phyloP scores from a whole-genome alignment of 2,113 vertebrate genomes.

The Ictalurus furcatus region DNA sequence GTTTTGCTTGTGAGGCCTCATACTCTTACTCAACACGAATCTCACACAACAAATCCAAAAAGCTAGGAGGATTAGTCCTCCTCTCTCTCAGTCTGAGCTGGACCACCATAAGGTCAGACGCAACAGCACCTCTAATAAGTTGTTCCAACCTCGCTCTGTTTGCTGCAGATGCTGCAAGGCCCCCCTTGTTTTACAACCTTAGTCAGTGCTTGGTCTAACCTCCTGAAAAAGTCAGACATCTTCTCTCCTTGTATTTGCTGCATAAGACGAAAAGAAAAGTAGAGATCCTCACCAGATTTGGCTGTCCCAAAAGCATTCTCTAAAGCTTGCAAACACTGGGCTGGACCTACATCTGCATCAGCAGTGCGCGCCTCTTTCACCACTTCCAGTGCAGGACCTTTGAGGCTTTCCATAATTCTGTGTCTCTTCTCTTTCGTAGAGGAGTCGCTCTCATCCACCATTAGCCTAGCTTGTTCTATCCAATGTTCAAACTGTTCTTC shows the following conservation, averaged over 20 bases:
- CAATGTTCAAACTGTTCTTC: conserved; percentile 30
- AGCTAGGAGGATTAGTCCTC: neutral
- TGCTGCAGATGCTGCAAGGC: neutral
- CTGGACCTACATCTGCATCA: conserved; percentile 23
- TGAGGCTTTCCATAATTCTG: conserved; percentile 39
- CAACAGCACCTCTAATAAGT: conserved; percentile 8
- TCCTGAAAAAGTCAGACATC: neutral
- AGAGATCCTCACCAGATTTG: conserved; percentile 46
- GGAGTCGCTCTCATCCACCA: conserved; percentile 46
- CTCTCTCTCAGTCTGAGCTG: conserved; percentile 9
- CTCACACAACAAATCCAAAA: neutral
- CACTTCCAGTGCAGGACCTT: conserved; percentile 24
- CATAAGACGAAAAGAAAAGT: conserved; percentile 22
- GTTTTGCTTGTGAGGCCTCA: neutral
- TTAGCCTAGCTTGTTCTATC: conserved; percentile 34
- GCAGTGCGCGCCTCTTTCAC: conserved; percentile 8
- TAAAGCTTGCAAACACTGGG: conserved; percentile 4
- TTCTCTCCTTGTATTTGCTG: neutral
- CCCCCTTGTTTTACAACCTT: neutral
- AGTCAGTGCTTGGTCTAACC: neutral
- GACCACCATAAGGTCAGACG: conserved; percentile 15
- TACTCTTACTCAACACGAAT: neutral
- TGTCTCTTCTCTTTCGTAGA: conserved; percentile 31
- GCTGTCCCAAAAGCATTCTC: conserved; percentile 24
- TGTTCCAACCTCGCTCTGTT: neutral